Evolutionary conservation across 1,140 invertebrate species (phyloP), one percentile per base, ranked within the genome.

Genomic region (Ectropis grisescens): DNA sequence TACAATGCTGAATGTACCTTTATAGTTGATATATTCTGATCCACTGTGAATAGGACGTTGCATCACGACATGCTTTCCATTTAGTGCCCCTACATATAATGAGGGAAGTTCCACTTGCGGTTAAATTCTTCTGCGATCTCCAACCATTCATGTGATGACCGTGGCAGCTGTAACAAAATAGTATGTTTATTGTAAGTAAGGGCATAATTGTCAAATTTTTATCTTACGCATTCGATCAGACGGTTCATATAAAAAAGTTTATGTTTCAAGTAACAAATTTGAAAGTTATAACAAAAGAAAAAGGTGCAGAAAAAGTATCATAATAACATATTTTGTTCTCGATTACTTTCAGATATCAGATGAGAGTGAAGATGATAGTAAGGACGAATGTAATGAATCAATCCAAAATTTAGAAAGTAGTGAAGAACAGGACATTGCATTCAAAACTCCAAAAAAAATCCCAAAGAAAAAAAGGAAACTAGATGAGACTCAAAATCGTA

Each of bases 41-140:
- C 64, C 64, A 41, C 34, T 40, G 36, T 59, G 55, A 30, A 26
- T 16, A 27, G 65, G 74, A 12, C 30, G 62, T 37, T 45, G 34
- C 28, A 58, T 66, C 13, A 53, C 19, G 27, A 76, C 36, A 40
- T 83, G 71, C 43, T 75, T 83, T 22, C 72, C 71, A 49, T 82
- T 74, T 23, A 79, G 46, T 9, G 67, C 59, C 11, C 58, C 64
- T 23, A n/a, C 16, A 19, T 3, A 8, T 8, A 19, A 19, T 19
- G 16, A 19, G 16, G 16, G 16, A 19, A 19, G 16, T 19, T 19
- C 16, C 16, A 19, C 3, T 3, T 19, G 16, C 16, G 16, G 16
- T 19, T 19, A 8, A 19, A 19, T 19, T 19, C 16, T 19, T 19
- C 16, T n/a, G n/a, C n/a, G 3, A 19, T 19, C 16, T 19, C 8